These are phyloP conservation scores for Loriculus beryllinus DNA, from an alignment of 2,797 vertebrate genomes.

Conservation along the genomic window DNA sequence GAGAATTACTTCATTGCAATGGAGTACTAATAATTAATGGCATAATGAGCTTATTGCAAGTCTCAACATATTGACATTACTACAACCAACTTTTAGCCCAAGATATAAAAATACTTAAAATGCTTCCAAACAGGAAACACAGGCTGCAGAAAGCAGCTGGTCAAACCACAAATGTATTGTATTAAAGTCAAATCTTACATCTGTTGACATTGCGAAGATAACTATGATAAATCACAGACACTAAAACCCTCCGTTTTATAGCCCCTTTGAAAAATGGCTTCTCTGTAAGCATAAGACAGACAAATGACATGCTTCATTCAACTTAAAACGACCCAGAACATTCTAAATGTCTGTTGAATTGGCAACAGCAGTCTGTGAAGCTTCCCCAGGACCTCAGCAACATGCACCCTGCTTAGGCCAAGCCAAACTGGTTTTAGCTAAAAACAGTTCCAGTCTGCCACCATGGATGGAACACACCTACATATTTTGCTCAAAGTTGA, in stretches of 20 bases:
- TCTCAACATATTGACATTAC: background rate
- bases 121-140: background rate
- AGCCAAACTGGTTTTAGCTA: background rate
- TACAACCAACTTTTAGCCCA: background rate
- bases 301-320: background rate
- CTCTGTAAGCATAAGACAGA: background rate
- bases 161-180: background rate
- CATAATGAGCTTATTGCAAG: background rate
- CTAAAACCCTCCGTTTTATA: background rate
- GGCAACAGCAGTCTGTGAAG: background rate
- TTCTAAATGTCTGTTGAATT: background rate
- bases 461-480: background rate
- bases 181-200: background rate
- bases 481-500: background rate
- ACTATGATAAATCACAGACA: background rate
- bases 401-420: accelerated
- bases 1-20: background rate
- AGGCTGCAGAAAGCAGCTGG: background rate
- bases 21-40: background rate
- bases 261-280: background rate
- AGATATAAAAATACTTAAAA: background rate
- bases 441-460: background rate
- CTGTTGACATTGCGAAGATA: background rate
- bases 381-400: background rate
- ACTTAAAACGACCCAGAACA: background rate